Evolutionary conservation across 2,888 invertebrate species (phyloP).

Genomic region (Sceliomorpha sp.): DNA sequence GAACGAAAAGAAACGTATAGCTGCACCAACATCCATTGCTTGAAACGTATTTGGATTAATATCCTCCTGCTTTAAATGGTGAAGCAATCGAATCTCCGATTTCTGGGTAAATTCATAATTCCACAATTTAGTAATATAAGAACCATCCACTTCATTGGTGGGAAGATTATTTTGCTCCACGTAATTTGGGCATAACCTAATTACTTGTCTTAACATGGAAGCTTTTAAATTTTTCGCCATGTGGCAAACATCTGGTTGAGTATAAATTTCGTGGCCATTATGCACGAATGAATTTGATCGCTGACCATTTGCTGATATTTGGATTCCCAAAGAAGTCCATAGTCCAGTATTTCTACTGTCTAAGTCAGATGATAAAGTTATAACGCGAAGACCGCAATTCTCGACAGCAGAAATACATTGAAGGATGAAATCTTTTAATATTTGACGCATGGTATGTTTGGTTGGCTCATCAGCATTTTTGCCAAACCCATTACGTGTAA

Average conservation of each 20-base stretch:
- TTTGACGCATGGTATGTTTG: constrained; percentile 2
- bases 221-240: constrained; percentile 18
- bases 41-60: too few species aligned
- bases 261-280: constrained; percentile 11
- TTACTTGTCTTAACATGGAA: constrained; percentile 12
- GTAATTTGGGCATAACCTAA: too few species aligned
- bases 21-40: too few species aligned
- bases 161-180: too few species aligned
- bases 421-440: constrained; percentile 14
- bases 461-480: not conserved
- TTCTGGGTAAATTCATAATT: too few species aligned
- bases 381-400: constrained; percentile 7
- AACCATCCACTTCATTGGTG: too few species aligned
- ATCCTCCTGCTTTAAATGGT: too few species aligned
- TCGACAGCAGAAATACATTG: constrained; percentile 12
- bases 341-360: constrained; percentile 8
- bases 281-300: constrained; percentile 5
- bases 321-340: constrained; percentile 13
- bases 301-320: not conserved
- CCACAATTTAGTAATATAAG: too few species aligned
- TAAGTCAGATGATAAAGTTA: constrained; percentile 14
- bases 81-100: too few species aligned
- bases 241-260: constrained; percentile 16
- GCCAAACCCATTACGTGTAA: constrained; percentile 15
- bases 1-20: too few species aligned